These are phyloP conservation scores for Labroides dimidiatus DNA, from an alignment of 2,797 vertebrate species.

Conservation along the genomic window DNA sequence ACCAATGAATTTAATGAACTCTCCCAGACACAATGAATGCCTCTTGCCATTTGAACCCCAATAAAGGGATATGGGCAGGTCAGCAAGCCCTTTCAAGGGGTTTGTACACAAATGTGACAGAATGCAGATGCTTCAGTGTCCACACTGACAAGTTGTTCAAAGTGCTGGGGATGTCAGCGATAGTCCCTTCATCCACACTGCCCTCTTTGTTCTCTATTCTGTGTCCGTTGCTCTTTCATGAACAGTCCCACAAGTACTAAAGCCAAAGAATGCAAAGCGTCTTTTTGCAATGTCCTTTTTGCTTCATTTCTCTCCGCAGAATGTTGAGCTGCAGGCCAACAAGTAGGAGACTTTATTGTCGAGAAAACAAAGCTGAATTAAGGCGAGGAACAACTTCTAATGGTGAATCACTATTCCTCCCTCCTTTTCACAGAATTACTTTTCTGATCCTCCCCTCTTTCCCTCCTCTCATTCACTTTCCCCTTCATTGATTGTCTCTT, in stretches of 20 bases:
- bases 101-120: constrained; percentile 99
- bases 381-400: constrained; percentile 66
- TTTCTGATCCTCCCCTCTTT: constrained; percentile 63
- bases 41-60: constrained; percentile 98
- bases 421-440: constrained; percentile 66
- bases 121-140: constrained; percentile 91
- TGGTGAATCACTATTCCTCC: constrained; percentile 63
- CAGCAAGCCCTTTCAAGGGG: constrained; percentile 97
- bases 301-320: constrained; percentile 71
- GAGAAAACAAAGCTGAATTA: constrained; percentile 69
- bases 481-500: constrained; percentile 42
- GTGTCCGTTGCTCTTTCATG: constrained; percentile 87
- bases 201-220: constrained; percentile 87
- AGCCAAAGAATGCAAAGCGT: constrained; percentile 90
- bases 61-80: constrained; percentile 98
- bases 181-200: constrained; percentile 92
- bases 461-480: constrained; percentile 47
- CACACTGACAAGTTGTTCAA: constrained; percentile 98
- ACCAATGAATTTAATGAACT: constrained; percentile 99
- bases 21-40: constrained; percentile 91
- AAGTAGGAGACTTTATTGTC: constrained; percentile 70
- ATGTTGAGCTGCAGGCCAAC: constrained; percentile 53
- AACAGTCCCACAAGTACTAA: constrained; percentile 90
- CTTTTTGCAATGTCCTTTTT: constrained; percentile 82
- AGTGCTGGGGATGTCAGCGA: constrained; percentile 94